Percentiles rank a stretch among this genome's conserved stretches.
These are phyloP conservation scores for Formica aserva DNA, from an alignment of 2,888 invertebrate genomes.

Conservation along the genomic window DNA sequence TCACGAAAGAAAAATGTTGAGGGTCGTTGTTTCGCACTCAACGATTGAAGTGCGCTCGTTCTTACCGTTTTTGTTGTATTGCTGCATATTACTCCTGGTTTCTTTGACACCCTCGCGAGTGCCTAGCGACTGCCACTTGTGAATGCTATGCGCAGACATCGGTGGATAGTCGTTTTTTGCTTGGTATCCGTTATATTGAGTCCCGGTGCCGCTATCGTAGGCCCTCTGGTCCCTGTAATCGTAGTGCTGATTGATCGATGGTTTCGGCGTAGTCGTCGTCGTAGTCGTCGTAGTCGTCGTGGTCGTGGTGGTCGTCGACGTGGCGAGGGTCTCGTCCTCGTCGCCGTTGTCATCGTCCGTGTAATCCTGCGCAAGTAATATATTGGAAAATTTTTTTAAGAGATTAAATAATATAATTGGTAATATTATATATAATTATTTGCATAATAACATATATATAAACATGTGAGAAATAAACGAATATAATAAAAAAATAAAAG, in stretches of 20 bases:
- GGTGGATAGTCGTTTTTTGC: constrained; percentile 80
- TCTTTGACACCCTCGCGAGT: constrained; percentile 81
- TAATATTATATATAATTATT: background rate
- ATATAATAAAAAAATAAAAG: background rate
- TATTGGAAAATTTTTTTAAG: background rate
- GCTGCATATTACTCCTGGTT: constrained; percentile 77
- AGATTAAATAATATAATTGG: constrained; percentile 21
- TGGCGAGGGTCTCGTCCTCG: constrained; percentile 78
- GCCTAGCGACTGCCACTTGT: constrained; percentile 82
- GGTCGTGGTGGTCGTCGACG: constrained; percentile 77
- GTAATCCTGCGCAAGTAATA: constrained; percentile 77
- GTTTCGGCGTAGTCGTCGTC: constrained; percentile 85
- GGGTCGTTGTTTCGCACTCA: constrained; percentile 5
- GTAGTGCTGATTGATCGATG: constrained; percentile 71
- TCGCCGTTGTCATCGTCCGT: constrained; percentile 79
- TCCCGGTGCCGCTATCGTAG: constrained; percentile 71
- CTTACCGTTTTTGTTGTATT: constrained; percentile 78
- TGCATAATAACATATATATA: too few relatives aligned
- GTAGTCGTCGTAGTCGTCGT: constrained; percentile 81
- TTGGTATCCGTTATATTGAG: constrained; percentile 79
- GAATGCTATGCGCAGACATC: constrained; percentile 80
- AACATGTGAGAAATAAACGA: background rate
- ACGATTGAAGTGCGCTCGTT: constrained; percentile 72
- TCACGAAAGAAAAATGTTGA: background rate
- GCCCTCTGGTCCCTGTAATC: constrained; percentile 76